phyloP scores from a whole-genome alignment of 2,888 invertebrate species.

The Oxyteleia sp. region DNA sequence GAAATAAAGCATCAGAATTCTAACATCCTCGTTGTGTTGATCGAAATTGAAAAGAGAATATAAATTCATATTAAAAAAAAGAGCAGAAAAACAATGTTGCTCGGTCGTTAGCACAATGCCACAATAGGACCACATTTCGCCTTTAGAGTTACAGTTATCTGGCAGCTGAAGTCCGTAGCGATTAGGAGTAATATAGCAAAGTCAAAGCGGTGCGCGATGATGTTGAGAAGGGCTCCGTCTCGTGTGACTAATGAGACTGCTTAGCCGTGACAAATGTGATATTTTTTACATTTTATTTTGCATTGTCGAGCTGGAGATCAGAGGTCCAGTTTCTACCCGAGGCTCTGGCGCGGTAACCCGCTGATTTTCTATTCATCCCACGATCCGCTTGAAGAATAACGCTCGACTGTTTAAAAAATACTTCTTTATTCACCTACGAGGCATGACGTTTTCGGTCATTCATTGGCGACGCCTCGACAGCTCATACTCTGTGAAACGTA shows the following conservation, averaged over 20 bases:
- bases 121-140: slow-evolving; percentile 57
- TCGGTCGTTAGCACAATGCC: slow-evolving; percentile 55
- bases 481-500: slow-evolving; percentile 25
- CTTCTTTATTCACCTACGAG: slow-evolving; percentile 66
- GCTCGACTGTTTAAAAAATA: slow-evolving; percentile 71
- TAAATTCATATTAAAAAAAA: slow-evolving; percentile 41
- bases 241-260: slow-evolving; percentile 76
- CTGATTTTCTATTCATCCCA: slow-evolving; percentile 76
- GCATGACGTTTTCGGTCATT: slow-evolving; percentile 67
- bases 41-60: slow-evolving; percentile 25
- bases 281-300: slow-evolving; percentile 69
- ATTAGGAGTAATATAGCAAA: slow-evolving; percentile 67
- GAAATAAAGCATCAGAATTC: slow-evolving; percentile 6
- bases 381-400: slow-evolving; percentile 67
- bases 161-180: slow-evolving; percentile 67
- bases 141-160: slow-evolving; percentile 65
- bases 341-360: slow-evolving; percentile 71
- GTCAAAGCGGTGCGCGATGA: slow-evolving; percentile 63
- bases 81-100: slow-evolving; percentile 34
- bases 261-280: slow-evolving; percentile 77
- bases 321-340: slow-evolving; percentile 74
- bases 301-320: slow-evolving; percentile 70
- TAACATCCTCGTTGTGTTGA: background rate
- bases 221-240: slow-evolving; percentile 68
- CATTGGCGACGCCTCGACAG: slow-evolving; percentile 61